Evolutionary conservation across 2,888 invertebrate genomes (phyloP).

Genomic region (Pilophorus perplexus): DNA sequence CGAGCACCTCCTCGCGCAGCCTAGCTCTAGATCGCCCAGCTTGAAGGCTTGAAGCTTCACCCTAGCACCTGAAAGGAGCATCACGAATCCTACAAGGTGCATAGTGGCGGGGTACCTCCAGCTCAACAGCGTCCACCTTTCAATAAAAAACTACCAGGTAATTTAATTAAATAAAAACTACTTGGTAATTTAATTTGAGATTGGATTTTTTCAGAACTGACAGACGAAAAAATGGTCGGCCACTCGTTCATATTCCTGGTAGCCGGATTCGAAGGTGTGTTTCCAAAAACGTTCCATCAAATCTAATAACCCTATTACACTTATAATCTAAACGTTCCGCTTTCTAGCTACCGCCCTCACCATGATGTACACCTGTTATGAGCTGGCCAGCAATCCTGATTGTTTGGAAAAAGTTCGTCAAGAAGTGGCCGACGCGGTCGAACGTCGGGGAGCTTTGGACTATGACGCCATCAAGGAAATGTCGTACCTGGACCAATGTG

Average conservation of each 20-base stretch:
- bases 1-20: no score
- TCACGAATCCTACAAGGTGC: no score
- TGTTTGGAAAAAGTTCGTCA: slow-evolving; percentile 27
- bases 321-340: no score
- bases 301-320: no score
- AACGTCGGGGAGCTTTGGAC: slow-evolving; percentile 23
- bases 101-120: no score
- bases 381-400: slow-evolving; percentile 24
- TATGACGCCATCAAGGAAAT: slow-evolving; percentile 40
- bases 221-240: slow-evolving; percentile 22
- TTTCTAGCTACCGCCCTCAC: not conserved
- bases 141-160: no score
- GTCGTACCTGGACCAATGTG: slow-evolving; percentile 37
- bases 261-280: slow-evolving; percentile 33
- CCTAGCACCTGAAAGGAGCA: no score
- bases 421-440: slow-evolving; percentile 22
- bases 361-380: slow-evolving; percentile 5
- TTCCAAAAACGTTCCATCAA: no score
- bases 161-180: not conserved
- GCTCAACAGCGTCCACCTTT: no score
- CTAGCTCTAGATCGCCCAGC: no score
- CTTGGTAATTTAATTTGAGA: not conserved
- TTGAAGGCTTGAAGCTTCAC: no score
- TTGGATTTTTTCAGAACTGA: slow-evolving; percentile 35
- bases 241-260: slow-evolving; percentile 34